Evolutionary conservation across 1,140 invertebrate species (phyloP).

Genomic region (Catajapyx aquilonaris): DNA sequence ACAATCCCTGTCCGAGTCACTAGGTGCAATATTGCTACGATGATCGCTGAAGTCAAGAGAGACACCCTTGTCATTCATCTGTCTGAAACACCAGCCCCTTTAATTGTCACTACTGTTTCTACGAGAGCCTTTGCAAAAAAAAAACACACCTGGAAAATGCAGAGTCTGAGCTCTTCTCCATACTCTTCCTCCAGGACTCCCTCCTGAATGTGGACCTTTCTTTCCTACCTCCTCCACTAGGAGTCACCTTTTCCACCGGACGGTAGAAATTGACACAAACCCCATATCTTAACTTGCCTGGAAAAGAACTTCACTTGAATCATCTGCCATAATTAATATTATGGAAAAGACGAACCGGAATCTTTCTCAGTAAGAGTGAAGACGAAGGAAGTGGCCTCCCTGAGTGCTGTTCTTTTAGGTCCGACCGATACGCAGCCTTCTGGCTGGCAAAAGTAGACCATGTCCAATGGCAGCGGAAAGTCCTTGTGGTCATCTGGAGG

Average conservation of each 20-base stretch:
- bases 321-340: too few species aligned
- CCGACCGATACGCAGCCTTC: conserved; percentile 89
- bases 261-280: conserved; percentile 98
- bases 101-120: too few species aligned
- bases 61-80: too few species aligned
- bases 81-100: not conserved
- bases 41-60: conserved; percentile 54
- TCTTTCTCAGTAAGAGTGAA: conserved; percentile 99
- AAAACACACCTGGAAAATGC: conserved; percentile 86
- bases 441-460: conserved; percentile 99
- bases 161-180: conserved; percentile 76
- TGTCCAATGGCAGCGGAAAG: conserved; percentile 88
- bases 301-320: conserved; percentile 9
- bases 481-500: conserved; percentile 93
- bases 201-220: conserved; percentile 38
- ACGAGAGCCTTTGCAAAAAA: too few species aligned
- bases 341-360: conserved; percentile 61
- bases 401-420: conserved; percentile 54
- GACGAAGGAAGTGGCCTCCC: conserved; percentile 90
- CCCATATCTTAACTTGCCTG: conserved; percentile 70
- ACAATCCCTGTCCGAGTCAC: conserved; percentile 67
- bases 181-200: conserved; percentile 70
- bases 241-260: conserved; percentile 43
- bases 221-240: conserved; percentile 17
- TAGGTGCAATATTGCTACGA: conserved; percentile 64